These are phyloP conservation scores for Orussus abietinus DNA, from an alignment of 1,140 invertebrate genomes.

Conservation along the genomic window DNA sequence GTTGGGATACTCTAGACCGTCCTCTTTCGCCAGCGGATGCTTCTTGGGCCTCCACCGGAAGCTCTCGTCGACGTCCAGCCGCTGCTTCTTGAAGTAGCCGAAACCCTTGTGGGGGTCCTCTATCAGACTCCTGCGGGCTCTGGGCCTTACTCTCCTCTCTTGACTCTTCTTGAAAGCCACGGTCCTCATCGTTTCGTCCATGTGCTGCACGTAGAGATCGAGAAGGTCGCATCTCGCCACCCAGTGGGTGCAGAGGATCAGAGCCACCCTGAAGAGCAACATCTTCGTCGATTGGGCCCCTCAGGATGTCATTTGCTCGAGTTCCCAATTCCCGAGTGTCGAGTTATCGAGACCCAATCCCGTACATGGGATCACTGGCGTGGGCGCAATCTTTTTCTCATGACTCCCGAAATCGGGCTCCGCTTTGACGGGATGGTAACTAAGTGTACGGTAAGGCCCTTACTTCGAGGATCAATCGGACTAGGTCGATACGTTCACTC, in stretches of 20 bases:
- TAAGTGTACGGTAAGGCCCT: no score
- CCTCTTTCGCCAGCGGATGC: conserved; percentile 13
- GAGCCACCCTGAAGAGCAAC: conserved; percentile 30
- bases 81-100: conserved; percentile 36
- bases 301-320: no score
- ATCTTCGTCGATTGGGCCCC: no score
- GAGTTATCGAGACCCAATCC: no score
- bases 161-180: conserved; percentile 22
- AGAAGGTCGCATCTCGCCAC: conserved; percentile 35
- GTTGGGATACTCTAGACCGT: conserved; percentile 38
- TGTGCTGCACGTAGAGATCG: conserved; percentile 49
- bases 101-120: conserved; percentile 19
- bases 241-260: conserved; percentile 26
- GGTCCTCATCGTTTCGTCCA: conserved; percentile 47
- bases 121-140: conserved; percentile 19
- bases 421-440: no score
- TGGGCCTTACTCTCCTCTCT: conserved; percentile 1
- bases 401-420: no score
- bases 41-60: conserved; percentile 25
- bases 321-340: no score
- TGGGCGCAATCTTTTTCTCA: no score
- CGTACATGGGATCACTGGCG: no score
- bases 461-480: no score
- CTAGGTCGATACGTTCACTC: no score
- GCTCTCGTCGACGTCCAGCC: conserved; percentile 36